Evolutionary conservation across 2,888 invertebrate genomes (phyloP).

Genomic region (Diarsia mendica): DNA sequence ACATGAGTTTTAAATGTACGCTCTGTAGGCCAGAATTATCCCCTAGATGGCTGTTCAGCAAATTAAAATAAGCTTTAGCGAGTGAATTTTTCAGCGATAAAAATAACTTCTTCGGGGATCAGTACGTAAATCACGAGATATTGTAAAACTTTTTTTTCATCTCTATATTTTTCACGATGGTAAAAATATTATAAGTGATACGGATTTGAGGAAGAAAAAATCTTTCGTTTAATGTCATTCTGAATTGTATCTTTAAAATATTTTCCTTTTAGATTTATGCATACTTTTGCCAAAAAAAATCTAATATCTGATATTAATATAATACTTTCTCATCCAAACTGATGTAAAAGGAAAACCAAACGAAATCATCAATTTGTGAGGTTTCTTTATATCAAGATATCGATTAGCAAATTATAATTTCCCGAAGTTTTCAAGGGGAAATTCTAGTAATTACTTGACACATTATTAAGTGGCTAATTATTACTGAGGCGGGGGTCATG

Average conservation of each 20-base stretch:
- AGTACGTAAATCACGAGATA: conserved; percentile 58
- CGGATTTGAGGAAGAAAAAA: conserved; percentile 8
- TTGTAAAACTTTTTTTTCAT: conserved; percentile 48
- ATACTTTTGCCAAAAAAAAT: neutral
- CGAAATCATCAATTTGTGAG: neutral
- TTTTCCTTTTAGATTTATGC: neutral
- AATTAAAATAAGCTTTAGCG: conserved; percentile 63
- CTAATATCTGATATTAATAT: neutral
- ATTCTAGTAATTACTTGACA: neutral
- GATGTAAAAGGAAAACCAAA: neutral
- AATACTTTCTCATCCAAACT: no score
- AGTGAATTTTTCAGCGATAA: conserved; percentile 61
- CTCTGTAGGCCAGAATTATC: conserved; percentile 43
- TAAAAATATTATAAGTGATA: conserved; percentile 10
- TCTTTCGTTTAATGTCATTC: neutral
- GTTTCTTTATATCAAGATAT: neutral
- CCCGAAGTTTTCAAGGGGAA: neutral
- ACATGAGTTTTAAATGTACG: conserved; percentile 45
- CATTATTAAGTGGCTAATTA: conserved; percentile 1
- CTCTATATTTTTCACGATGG: conserved; percentile 9
- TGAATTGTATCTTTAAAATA: conserved; percentile 6
- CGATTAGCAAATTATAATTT: neutral
- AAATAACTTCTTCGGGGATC: conserved; percentile 57
- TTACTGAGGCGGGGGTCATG: neutral
- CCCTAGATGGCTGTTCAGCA: conserved; percentile 58